Percentiles rank a stretch among this genome's conserved stretches.
These are phyloP conservation scores for Dunckerocampus dactyliophorus DNA, from an alignment of 2,113 vertebrate species.

Conservation along the genomic window DNA sequence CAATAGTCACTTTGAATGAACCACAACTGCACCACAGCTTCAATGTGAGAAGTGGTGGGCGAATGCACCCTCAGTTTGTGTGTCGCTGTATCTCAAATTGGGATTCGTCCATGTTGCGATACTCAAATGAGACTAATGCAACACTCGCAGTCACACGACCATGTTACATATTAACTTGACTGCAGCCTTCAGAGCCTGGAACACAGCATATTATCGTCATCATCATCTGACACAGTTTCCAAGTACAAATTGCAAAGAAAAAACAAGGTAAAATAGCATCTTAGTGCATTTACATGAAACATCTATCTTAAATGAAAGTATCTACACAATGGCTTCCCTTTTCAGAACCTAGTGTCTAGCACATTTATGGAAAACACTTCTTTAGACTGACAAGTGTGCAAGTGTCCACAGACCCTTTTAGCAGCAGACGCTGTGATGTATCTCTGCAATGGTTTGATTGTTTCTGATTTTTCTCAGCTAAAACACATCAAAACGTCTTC, in stretches of 20 bases:
- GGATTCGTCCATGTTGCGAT: not conserved
- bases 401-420: constrained; percentile 16
- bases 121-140: no score
- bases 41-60: no score
- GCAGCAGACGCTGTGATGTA: not conserved
- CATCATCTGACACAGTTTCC: constrained; percentile 20
- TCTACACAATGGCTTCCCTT: constrained; percentile 56
- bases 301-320: constrained; percentile 18
- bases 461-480: not conserved
- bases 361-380: not conserved
- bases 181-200: constrained; percentile 2
- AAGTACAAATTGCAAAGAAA: constrained; percentile 16
- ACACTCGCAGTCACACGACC: not conserved
- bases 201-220: not conserved
- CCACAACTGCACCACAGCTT: no score
- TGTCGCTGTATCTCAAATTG: not conserved
- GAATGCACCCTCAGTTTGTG: not conserved
- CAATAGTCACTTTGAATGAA: no score
- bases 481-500: not conserved
- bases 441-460: not conserved
- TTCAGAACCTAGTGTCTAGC: constrained; percentile 57
- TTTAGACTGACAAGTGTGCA: constrained; percentile 33
- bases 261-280: constrained; percentile 8
- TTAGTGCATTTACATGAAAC: constrained; percentile 59
- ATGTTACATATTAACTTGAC: not conserved